These are phyloP conservation scores for Chaetodon trifasciatus DNA, from an alignment of 2,797 vertebrate species.

Conservation along the genomic window DNA sequence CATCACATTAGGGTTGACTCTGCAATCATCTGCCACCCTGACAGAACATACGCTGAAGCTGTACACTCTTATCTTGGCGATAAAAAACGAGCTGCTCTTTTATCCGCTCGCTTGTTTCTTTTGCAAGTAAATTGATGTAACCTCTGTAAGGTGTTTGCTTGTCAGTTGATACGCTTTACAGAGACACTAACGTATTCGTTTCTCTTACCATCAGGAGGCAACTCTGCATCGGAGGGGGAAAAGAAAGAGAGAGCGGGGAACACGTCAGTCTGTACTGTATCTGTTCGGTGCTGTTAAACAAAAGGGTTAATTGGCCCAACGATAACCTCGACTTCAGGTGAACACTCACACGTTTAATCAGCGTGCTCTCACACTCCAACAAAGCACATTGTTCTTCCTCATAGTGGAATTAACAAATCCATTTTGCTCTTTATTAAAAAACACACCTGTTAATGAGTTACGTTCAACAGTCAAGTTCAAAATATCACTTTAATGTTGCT, in stretches of 20 bases:
- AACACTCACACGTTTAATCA: conserved; percentile 59
- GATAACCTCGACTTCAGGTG: conserved; percentile 62
- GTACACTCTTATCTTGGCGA: conserved; percentile 48
- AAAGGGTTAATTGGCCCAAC: conserved; percentile 64
- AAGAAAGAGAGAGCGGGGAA: conserved; percentile 52
- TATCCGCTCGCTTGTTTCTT: conserved; percentile 53
- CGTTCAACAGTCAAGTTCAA: conserved; percentile 27
- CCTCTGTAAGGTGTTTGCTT: conserved; percentile 74
- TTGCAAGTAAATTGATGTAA: conserved; percentile 62
- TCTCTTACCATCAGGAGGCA: conserved; percentile 87
- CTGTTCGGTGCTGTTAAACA: conserved; percentile 58
- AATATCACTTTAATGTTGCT: conserved; percentile 11
- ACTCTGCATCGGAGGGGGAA: conserved; percentile 71
- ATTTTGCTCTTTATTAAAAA: not conserved
- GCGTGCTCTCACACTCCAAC: conserved; percentile 56
- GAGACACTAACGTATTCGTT: conserved; percentile 68
- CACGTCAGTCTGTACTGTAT: conserved; percentile 67
- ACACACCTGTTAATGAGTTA: conserved; percentile 60
- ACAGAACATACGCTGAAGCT: conserved; percentile 35
- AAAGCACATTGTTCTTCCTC: conserved; percentile 40
- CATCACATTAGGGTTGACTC: conserved; percentile 49
- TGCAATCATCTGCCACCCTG: conserved; percentile 44
- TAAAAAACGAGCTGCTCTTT: conserved; percentile 57
- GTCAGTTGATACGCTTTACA: conserved; percentile 70
- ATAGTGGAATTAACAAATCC: conserved; percentile 43